These are phyloP conservation scores for Mirza zaza DNA, from an alignment of 2,113 vertebrate species.

Conservation along the genomic window DNA sequence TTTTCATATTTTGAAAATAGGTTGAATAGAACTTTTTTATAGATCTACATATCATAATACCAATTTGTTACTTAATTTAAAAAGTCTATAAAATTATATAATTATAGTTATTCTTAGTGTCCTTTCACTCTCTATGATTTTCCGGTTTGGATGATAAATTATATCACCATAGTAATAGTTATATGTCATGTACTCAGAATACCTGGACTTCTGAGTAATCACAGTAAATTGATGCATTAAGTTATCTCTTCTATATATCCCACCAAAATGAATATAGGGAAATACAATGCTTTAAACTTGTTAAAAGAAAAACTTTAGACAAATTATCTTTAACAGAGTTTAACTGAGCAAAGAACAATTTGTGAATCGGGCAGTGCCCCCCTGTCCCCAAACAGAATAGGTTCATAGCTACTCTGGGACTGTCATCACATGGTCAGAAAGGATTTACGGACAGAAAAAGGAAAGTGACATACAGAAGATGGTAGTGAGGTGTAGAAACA, in stretches of 20 bases:
- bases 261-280: background rate
- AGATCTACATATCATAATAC: background rate
- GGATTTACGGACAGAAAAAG: too few relatives aligned
- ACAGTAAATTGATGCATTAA: background rate
- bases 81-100: background rate
- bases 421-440: too few relatives aligned
- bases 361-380: too few relatives aligned
- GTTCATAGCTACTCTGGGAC: too few relatives aligned
- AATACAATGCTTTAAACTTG: background rate
- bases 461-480: too few relatives aligned
- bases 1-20: conserved; percentile 9
- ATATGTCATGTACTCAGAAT: background rate
- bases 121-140: background rate
- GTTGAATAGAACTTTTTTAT: background rate
- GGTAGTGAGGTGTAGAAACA: too few relatives aligned
- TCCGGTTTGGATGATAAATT: background rate
- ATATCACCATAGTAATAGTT: background rate
- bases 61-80: background rate
- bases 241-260: background rate
- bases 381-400: too few relatives aligned
- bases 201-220: background rate
- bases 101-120: background rate
- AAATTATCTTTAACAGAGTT: too few relatives aligned
- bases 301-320: too few relatives aligned
- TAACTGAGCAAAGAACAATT: too few relatives aligned